Base-by-base conservation (phyloP, 1,140 invertebrate genomes). In the Zaprionus vittiger region DNA sequence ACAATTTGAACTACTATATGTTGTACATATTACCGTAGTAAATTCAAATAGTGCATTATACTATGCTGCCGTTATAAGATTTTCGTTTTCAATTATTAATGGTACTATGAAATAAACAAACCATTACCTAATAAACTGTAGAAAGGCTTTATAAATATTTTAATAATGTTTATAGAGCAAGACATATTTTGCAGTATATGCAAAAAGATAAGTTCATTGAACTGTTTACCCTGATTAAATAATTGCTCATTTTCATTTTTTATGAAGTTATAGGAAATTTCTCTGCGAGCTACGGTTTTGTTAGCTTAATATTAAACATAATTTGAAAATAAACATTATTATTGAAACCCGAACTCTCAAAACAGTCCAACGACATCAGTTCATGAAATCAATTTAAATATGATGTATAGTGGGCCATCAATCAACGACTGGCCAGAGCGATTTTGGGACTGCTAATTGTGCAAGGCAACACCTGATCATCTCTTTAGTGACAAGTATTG, bases 381-480 rank as follows among this genome's bases (percentile, higher is more conserved):
- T 38, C 7, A 47, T 47, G 5, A 34, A 9, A 31, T 15, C 26
- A 49, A 49, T 34, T 47, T 17, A 22, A 34, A 31, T 52, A 17
- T 38, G 34, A 41, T 15, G 31, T 55, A 47, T 65, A 7, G 56
- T 38, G 44, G 15, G 47, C 49, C 37, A 73, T 72, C 70, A 67
- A 67, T 73, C 57, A 77, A 24, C 20, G 54, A 28, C 60, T 64
- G 41, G 52, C 47, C 66, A 69, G 49, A 31, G 20, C 62, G 34
- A 26, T 47, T 49, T 11, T 26, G 34, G 12, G 47, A 54, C 68
- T 64, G 55, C 68, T 64, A 76, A 64, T 72, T 72, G 41, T 63
- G 55, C 73, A 60, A 77, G 56, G 37, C 47, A 77, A 65, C 69
- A 77, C 55, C 44, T 72, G 73, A 56, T 44, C 24, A 9, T 3